Percentiles rank a stretch among this genome's conserved stretches.
Evolutionary conservation across 2,888 invertebrate species (phyloP).

Genomic region (Psylliodes chrysocephalus): DNA sequence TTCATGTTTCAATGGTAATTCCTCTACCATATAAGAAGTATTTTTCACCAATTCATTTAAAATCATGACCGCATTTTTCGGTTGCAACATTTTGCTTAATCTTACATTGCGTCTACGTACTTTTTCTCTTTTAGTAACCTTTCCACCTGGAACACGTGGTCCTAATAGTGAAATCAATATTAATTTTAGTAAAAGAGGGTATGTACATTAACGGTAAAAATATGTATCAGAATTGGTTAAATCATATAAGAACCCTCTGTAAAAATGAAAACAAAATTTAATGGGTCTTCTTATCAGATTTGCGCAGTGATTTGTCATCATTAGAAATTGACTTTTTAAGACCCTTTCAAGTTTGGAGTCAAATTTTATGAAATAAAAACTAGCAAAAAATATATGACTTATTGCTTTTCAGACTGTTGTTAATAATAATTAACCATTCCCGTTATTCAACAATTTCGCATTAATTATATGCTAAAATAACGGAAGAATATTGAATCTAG

Average conservation of each 20-base stretch:
- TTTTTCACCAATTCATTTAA: slow-evolving; percentile 78
- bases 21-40: slow-evolving; percentile 55
- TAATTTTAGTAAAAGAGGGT: not conserved
- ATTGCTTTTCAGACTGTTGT: no score
- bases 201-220: not conserved
- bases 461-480: no score
- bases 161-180: not conserved
- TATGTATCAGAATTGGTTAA: slow-evolving; percentile 2
- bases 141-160: slow-evolving; percentile 53
- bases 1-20: slow-evolving; percentile 48
- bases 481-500: no score
- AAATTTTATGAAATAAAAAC: no score
- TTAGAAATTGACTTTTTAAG: no score
- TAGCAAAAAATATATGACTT: no score
- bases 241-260: slow-evolving; percentile 12
- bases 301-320: slow-evolving; percentile 70
- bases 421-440: no score
- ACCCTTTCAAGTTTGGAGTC: no score
- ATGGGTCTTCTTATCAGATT: slow-evolving; percentile 62
- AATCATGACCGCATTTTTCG: slow-evolving; percentile 88
- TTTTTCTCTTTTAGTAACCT: slow-evolving; percentile 73
- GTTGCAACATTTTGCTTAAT: slow-evolving; percentile 78
- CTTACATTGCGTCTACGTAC: slow-evolving; percentile 80
- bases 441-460: no score
- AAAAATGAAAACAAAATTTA: not conserved